Evolutionary conservation across 1,140 invertebrate genomes (phyloP), one percentile per base, ranked within the genome.

Genomic region (Phthorimaea operculella): DNA sequence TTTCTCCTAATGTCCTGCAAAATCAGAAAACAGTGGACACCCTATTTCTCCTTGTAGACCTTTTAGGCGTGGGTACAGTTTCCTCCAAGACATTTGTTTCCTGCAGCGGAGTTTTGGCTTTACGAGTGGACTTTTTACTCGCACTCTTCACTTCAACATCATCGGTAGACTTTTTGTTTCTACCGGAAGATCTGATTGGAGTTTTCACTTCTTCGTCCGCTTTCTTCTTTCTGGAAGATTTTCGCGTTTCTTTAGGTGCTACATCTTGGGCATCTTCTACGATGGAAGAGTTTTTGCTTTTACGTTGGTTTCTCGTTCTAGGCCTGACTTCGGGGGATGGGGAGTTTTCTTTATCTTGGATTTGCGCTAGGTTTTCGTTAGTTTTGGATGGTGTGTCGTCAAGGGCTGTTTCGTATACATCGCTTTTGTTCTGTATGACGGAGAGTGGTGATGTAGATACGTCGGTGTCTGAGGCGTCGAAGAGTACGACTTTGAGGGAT

Each of bases 401-500:
- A 2, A 57, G 14, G 18, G 68, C 64, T 51, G 65, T 63, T 1
- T 56, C 57, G 0, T 58, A 68, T 28, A 66, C 18, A 6, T 57
- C 62, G 10, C 55, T 63, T 9, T 28, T 42, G 14, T 57, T 60
- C 12, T 8, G 11, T n/a, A 42, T 8, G 11, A 2, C 39, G 21
- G 21, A 28, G 2, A 6, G 2, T 2, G 21, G 11, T 9, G 39
- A 42, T 1, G 39, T n/a, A n/a, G n/a, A n/a, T n/a, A 21, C 16
- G 0, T 76, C 68, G 0, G 54, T 18, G n/a, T 72, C 62, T 0
- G 66, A 66, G 1, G 66, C 59, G 42, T 76, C 59, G 52, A 82
- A 82, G 0, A 82, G 57, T 0, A 82, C 79, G 0, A 72, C 57
- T 60, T 80, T 83, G 10, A 75, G 66, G 0, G 72, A 72, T 50